Conservation (phyloP, 1,140 invertebrate genomes). For the Lepidurus arcticus region DNA sequence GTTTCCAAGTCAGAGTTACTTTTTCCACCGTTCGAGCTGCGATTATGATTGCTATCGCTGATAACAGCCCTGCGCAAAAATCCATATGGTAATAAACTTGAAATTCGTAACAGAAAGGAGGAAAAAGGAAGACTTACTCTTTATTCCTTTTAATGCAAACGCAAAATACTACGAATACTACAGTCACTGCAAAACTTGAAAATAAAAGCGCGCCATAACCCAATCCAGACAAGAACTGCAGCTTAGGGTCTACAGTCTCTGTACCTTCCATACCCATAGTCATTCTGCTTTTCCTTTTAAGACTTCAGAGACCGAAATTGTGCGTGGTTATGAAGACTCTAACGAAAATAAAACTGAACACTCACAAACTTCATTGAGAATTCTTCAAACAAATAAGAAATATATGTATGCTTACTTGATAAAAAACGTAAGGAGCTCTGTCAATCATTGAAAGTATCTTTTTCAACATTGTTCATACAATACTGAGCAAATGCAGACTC, state of each 20-base stretch:
- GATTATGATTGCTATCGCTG: slow-evolving; percentile 8
- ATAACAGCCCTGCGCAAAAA: background rate
- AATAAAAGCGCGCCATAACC: slow-evolving; percentile 14
- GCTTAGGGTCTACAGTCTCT: background rate
- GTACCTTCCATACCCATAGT: background rate
- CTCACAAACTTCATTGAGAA: too few relatives aligned
- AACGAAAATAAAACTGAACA: too few relatives aligned
- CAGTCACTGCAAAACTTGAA: background rate
- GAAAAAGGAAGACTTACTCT: background rate
- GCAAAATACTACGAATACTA: slow-evolving; percentile 5
- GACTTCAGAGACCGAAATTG: too few relatives aligned
- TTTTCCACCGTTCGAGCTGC: background rate
- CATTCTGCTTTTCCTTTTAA: too few relatives aligned
- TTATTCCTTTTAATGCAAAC: background rate
- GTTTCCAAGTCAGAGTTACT: slow-evolving; percentile 13
- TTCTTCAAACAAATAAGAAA: too few relatives aligned
- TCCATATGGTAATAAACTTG: background rate
- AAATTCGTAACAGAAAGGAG: background rate
- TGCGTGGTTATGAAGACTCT: too few relatives aligned
- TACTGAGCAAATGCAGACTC: background rate
- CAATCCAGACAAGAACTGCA: slow-evolving; percentile 5
- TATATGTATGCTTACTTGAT: too few relatives aligned
- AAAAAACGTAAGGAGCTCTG: too few relatives aligned
- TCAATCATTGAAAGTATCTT: background rate
- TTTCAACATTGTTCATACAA: background rate